Evolutionary conservation across 2,888 invertebrate genomes (phyloP), one percentile per base, ranked within the genome.

Genomic region (Papilio gigon): DNA sequence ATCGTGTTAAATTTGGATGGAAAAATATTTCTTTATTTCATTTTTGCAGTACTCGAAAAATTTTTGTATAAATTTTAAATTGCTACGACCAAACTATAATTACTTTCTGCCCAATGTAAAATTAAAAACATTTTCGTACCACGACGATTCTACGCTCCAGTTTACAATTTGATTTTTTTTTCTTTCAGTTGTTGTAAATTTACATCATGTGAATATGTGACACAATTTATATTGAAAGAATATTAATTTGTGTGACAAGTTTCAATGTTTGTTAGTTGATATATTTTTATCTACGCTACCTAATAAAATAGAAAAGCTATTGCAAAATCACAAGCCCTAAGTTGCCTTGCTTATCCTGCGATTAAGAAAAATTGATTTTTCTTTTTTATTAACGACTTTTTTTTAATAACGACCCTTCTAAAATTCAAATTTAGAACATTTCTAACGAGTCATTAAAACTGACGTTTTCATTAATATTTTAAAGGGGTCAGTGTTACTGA

Each of bases 111-210:
- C 27, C 30, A 53, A 30, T 30, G 53, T 53, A 30, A 30, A 53
- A 30, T 30, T 30, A 8, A 53, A 53, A 53, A 53, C 30, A 17
- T 53, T 53, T 53, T 53, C 27, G 27, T 27, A 30, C 53, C 37
- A 37, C 37, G n/a, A 53, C 53, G 27, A 27, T 27, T 30, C 30
- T 53, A 30, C 30, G 53, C 53, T 53, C 53, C 27, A 30, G 53
- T 53, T 53, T 53, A 53, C 8, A n/a, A 53, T n/a, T 53, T 1
- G 30, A 47, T 47, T 6, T 30, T 30, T 30, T 53, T 30, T n/a
- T n/a, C n/a, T 30, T 30, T 53, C 8, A 9, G 0, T 30, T 9
- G 0, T n/a, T 44, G 22, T n/a, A 17, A 2, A 20, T 22, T n/a
- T n/a, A 30, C 27, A 53, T 27, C 25, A 50, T 27, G 6, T 50